A percentile compares a stretch with the other conserved stretches of the same genome.
Conservation (phyloP, 2,888 invertebrate genomes). For the Andrena dorsata region DNA sequence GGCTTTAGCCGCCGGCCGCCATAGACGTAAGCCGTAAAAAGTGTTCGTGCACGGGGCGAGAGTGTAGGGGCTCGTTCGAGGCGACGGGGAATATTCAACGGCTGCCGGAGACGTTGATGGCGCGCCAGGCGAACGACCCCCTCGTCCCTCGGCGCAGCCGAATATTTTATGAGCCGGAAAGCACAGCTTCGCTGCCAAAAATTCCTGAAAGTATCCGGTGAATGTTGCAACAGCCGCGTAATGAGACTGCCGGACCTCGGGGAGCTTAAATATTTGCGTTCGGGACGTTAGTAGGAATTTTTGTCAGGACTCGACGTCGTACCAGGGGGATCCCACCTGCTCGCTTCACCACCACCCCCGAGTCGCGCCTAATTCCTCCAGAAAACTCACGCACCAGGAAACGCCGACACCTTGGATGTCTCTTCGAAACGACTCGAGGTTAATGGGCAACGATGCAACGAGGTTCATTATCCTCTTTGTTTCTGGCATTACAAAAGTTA, state of each 20-base stretch:
- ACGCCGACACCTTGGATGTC: neutral
- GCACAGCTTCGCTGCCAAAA: constrained; percentile 56
- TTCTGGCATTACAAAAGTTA: too few species aligned
- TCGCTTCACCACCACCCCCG: neutral
- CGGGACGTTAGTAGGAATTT: constrained; percentile 37
- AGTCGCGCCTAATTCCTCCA: constrained; percentile 17
- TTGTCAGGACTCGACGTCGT: constrained; percentile 45
- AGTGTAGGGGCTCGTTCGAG: constrained; percentile 35
- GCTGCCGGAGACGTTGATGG: constrained; percentile 6
- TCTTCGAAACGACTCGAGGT: neutral
- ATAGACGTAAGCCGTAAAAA: constrained; percentile 6
- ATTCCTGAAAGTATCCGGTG: constrained; percentile 50
- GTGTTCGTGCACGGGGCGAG: constrained; percentile 19
- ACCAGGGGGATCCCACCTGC: constrained; percentile 29
- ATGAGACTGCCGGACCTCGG: constrained; percentile 43
- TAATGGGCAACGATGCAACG: neutral
- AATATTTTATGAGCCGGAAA: constrained; percentile 53
- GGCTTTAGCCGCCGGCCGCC: neutral
- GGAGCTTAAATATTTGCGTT: constrained; percentile 55
- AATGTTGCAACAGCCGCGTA: constrained; percentile 45
- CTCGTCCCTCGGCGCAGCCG: constrained; percentile 34
- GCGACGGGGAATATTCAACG: constrained; percentile 53
- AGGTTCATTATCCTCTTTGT: too few species aligned
- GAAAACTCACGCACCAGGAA: constrained; percentile 13
- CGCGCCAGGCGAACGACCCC: constrained; percentile 26